These are phyloP conservation scores for Elmis aenea DNA, from an alignment of 2,888 invertebrate genomes.

Conservation along the genomic window DNA sequence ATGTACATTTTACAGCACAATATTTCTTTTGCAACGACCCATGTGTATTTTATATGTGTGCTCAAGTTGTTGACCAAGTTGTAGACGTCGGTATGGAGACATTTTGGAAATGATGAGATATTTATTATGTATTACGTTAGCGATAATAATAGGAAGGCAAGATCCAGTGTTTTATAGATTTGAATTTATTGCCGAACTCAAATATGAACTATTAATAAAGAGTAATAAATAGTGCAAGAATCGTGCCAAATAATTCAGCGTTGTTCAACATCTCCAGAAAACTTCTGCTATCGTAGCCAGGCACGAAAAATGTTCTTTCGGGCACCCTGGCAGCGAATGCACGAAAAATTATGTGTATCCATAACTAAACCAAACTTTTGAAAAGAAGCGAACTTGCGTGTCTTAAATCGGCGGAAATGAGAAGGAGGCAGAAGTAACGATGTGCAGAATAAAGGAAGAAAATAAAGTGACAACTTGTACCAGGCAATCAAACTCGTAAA, in stretches of 20 bases:
- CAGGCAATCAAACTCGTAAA: conserved; percentile 34
- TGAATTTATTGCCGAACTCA: conserved; percentile 5
- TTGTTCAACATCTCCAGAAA: conserved; percentile 25
- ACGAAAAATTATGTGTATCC: conserved; percentile 38
- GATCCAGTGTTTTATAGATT: too few relatives aligned
- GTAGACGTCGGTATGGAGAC: too few relatives aligned
- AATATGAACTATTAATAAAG: conserved; percentile 23
- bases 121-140: too few relatives aligned
- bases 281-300: conserved; percentile 27
- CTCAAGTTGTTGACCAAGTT: too few relatives aligned
- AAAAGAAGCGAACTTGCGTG: conserved; percentile 38
- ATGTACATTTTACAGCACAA: too few relatives aligned
- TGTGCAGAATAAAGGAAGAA: conserved; percentile 38
- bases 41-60: too few relatives aligned
- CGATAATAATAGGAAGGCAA: too few relatives aligned
- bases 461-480: conserved; percentile 43
- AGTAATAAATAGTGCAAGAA: conserved; percentile 22
- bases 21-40: too few relatives aligned
- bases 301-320: conserved; percentile 34
- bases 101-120: too few relatives aligned
- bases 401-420: conserved; percentile 38
- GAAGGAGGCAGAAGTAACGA: conserved; percentile 31
- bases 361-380: conserved; percentile 33
- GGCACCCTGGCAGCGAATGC: conserved; percentile 30
- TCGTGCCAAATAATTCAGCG: conserved; percentile 31